Percentiles rank a stretch among this genome's conserved stretches.
These are phyloP conservation scores for Thunnus thynnus DNA, from an alignment of 2,113 vertebrate genomes.

Conservation along the genomic window DNA sequence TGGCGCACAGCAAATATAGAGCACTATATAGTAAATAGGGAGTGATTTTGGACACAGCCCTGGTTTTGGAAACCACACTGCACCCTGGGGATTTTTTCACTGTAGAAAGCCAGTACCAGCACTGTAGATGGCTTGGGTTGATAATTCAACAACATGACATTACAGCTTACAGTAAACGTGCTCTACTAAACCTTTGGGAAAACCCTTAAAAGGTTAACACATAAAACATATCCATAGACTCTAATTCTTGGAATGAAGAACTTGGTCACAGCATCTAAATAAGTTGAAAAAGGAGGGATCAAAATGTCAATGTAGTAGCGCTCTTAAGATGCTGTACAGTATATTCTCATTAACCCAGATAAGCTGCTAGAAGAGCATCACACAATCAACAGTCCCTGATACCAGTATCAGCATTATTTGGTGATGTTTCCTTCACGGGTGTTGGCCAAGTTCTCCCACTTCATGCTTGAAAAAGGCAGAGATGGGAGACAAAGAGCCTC, in stretches of 20 bases:
- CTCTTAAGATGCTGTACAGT: conserved; percentile 12
- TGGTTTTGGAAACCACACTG: no score
- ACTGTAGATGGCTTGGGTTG: no score
- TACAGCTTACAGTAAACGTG: no score
- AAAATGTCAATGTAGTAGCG: conserved; percentile 23
- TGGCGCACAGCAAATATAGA: no score
- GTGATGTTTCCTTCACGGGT: conserved; percentile 31
- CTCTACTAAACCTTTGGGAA: no score
- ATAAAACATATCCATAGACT: not conserved
- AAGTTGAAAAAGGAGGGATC: conserved; percentile 14
- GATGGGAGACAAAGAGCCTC: conserved; percentile 75
- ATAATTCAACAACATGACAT: no score
- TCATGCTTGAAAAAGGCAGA: conserved; percentile 52
- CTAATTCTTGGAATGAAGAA: not conserved
- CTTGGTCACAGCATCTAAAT: not conserved
- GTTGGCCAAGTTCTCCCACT: conserved; percentile 64
- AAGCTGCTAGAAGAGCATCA: conserved; percentile 13
- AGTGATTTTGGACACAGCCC: no score
- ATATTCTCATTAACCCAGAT: conserved; percentile 1
- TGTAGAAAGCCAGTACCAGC: no score
- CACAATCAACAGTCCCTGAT: conserved; percentile 31
- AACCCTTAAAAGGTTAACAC: not conserved
- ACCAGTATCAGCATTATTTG: conserved; percentile 44
- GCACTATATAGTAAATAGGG: no score
- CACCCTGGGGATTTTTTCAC: no score